Base-by-base conservation (phyloP, 2,888 invertebrate species). In the Homarus gammarus region DNA sequence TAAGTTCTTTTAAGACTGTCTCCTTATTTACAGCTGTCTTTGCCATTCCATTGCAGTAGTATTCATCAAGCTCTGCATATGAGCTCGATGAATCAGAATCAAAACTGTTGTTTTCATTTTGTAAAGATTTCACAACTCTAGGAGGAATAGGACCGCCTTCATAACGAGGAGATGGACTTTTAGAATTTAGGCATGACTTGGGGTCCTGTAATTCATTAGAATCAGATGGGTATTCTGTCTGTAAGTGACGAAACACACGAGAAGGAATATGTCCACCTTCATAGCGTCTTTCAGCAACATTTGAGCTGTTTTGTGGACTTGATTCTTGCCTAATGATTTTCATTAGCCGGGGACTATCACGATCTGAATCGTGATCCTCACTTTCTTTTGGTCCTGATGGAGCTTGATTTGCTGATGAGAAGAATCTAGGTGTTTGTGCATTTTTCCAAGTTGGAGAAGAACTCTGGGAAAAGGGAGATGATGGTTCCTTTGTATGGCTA, bases 211-310 rank as follows among this genome's bases (percentile, higher is more conserved):
- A 84, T 33, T 84, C 84, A 36, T 78, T 75, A 15, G 70, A 38
- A 15, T 78, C 78, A 33, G 27, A 31, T 27, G 90, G 84, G 81
- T 90, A 92, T 49, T 92, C 92, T 12, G 86, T 81, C 73, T 89
- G 90, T 44, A 92, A 73, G 61, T 92, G 92, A n/a, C 81, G 79
- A 84, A 92, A 92, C 3, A 90, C 87, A n/a, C 92, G 83, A 27
- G 92, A 92, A n/a, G 92, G 92, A 81, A 92, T 92, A 70, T 89
- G 70, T 38, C 83, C 89, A 5, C 92, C 92, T 56, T 81, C 90
- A 44, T 92, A 92, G 5, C 91, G 83, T 49, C 73, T 86, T 49
- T 90, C 88, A 1, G 72, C 68, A 22, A 84, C 81, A 49, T 51
- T 44, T 40, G 33, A 56, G n/a, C 27, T 36, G 61, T 75, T 81